Conservation (phyloP, 92 coral and sea anemone species). For the Diadumene lineata region DNA sequence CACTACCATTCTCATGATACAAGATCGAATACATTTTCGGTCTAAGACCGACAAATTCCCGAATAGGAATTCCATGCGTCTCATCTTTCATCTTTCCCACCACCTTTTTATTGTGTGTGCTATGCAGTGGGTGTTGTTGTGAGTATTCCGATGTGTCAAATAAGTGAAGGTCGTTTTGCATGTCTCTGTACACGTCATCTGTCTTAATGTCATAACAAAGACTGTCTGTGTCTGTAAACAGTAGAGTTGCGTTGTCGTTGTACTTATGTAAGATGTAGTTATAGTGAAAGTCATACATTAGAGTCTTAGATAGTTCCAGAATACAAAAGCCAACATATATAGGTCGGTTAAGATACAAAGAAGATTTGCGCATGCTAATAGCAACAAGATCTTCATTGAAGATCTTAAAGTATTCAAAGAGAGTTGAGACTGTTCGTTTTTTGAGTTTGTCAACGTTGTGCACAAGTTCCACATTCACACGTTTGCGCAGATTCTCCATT, state of each 20-base stretch:
- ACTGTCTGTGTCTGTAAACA: constrained; percentile 45
- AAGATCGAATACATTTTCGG: constrained; percentile 50
- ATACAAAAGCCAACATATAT: constrained; percentile 46
- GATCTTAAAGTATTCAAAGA: constrained; percentile 26
- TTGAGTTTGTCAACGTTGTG: constrained; percentile 10
- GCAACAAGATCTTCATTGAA: constrained; percentile 44
- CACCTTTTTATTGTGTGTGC: too few species aligned
- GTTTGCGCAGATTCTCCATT: constrained; percentile 32
- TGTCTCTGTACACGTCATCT: too few species aligned
- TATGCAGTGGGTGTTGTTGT: too few species aligned
- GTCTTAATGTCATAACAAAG: constrained; percentile 30
- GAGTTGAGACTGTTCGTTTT: constrained; percentile 22
- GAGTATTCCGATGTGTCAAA: constrained; percentile 43
- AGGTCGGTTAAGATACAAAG: constrained; percentile 44
- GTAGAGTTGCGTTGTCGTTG: constrained; percentile 18
- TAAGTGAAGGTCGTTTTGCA: constrained; percentile 12
- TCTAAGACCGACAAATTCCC: constrained; percentile 44
- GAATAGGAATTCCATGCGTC: constrained; percentile 26
- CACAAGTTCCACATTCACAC: constrained; percentile 32
- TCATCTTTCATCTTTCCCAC: constrained; percentile 38
- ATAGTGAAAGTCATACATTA: constrained; percentile 49
- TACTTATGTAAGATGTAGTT: constrained; percentile 27
- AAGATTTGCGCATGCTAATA: constrained; percentile 29
- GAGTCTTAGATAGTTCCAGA: too few species aligned
- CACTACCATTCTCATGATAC: not conserved